Percentiles rank a stretch among this genome's conserved stretches.
These are phyloP conservation scores for Platyura marginata DNA, from an alignment of 1,140 invertebrate genomes.

Conservation along the genomic window DNA sequence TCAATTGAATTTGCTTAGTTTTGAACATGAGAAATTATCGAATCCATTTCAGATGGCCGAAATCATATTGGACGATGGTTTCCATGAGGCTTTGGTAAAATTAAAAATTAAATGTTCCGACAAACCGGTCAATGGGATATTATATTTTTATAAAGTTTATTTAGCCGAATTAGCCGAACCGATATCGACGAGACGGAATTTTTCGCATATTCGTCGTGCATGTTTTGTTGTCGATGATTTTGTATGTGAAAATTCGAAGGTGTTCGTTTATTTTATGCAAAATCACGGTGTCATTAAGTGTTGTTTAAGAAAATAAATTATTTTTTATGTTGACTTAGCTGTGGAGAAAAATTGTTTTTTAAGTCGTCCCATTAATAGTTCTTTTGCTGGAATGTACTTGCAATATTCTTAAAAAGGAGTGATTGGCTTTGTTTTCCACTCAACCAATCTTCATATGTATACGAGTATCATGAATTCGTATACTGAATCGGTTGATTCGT, in stretches of 20 bases:
- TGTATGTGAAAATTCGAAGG: neutral
- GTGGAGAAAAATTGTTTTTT: neutral
- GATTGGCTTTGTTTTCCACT: neutral
- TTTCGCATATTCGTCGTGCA: neutral
- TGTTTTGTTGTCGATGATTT: neutral
- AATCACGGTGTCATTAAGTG: conserved; percentile 1
- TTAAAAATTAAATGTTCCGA: neutral
- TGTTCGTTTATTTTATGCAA: neutral
- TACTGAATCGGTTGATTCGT: neutral
- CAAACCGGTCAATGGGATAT: conserved; percentile 1
- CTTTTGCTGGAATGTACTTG: neutral
- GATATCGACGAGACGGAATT: neutral
- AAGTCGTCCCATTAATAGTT: neutral
- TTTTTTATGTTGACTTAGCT: neutral
- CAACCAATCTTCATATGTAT: neutral
- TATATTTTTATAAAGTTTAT: conserved; percentile 4
- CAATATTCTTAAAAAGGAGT: neutral
- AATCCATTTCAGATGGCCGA: neutral
- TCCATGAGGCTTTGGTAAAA: neutral
- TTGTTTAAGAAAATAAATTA: neutral
- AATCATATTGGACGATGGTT: neutral
- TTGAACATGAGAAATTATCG: neutral
- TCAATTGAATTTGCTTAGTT: conserved; percentile 13
- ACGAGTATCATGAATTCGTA: neutral
- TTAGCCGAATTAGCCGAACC: neutral